Conservation (phyloP, 1,140 invertebrate species). For the Cheumatopsyche charites region DNA sequence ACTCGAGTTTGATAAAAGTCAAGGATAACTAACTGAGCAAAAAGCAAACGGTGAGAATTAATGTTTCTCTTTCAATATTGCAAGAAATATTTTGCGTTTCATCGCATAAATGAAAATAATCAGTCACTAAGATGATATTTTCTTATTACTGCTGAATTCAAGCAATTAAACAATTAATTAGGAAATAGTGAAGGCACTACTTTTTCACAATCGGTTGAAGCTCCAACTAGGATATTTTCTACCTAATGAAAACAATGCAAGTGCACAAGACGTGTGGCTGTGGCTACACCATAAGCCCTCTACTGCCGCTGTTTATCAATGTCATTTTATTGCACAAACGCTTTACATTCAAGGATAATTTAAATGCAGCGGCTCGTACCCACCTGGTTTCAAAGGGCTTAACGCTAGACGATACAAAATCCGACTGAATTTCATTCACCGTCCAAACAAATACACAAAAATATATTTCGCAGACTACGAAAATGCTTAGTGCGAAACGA, state of each 20-base stretch:
- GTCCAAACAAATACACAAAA: too few species aligned
- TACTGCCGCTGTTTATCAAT: constrained; percentile 11
- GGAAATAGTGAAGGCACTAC: too few species aligned
- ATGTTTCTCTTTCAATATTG: not conserved
- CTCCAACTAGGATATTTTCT: too few species aligned
- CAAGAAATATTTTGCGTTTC: too few species aligned
- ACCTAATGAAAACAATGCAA: not conserved
- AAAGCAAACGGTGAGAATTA: constrained; percentile 17
- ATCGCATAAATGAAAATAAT: too few species aligned
- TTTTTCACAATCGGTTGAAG: too few species aligned
- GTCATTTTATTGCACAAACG: not conserved
- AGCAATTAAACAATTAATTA: too few species aligned
- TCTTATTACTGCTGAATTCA: too few species aligned
- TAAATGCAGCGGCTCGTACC: not conserved
- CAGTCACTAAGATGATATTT: too few species aligned
- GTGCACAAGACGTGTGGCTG: not conserved
- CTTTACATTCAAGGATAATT: constrained; percentile 3
- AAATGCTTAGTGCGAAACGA: too few species aligned
- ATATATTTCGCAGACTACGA: too few species aligned
- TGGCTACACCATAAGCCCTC: not conserved
- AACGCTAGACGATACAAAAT: not conserved
- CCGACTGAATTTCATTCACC: too few species aligned
- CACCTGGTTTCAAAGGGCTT: constrained; percentile 2
- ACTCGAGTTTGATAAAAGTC: constrained; percentile 22
- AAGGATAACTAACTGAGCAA: constrained; percentile 21